These are phyloP conservation scores for Ochotona curzoniae DNA, from an alignment of 2,113 vertebrate genomes.

Conservation along the genomic window DNA sequence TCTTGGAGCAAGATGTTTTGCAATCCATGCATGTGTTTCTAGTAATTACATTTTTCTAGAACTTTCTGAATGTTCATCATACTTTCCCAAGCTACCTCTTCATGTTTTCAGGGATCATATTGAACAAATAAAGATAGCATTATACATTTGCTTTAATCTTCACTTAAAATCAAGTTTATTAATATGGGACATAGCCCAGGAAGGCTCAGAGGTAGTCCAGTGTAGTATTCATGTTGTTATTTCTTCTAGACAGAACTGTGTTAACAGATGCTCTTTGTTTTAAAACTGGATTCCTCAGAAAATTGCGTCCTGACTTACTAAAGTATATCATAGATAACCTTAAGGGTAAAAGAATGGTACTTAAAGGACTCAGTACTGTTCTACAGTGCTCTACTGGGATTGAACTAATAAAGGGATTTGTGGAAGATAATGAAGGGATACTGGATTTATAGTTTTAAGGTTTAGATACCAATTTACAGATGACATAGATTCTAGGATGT, in stretches of 20 bases:
- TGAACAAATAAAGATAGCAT: background rate
- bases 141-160: background rate
- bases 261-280: background rate
- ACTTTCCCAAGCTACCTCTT: background rate
- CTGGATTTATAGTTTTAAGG: background rate
- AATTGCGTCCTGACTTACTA: background rate
- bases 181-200: background rate
- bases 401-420: background rate
- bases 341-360: background rate
- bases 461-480: background rate
- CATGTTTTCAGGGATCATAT: background rate
- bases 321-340: background rate
- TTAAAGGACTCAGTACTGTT: background rate
- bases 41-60: too few species aligned
- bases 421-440: conserved; percentile 6
- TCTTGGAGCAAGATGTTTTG: too few species aligned
- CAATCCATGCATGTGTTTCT: too few species aligned
- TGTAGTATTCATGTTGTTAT: background rate
- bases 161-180: background rate
- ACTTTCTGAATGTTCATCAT: too few species aligned
- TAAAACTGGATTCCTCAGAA: conserved; percentile 21
- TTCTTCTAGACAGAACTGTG: background rate
- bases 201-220: background rate
- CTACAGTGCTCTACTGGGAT: background rate
- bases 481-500: background rate